Evolutionary conservation across 2,113 vertebrate genomes (phyloP).

Genomic region (Phyllostomus hastatus): DNA sequence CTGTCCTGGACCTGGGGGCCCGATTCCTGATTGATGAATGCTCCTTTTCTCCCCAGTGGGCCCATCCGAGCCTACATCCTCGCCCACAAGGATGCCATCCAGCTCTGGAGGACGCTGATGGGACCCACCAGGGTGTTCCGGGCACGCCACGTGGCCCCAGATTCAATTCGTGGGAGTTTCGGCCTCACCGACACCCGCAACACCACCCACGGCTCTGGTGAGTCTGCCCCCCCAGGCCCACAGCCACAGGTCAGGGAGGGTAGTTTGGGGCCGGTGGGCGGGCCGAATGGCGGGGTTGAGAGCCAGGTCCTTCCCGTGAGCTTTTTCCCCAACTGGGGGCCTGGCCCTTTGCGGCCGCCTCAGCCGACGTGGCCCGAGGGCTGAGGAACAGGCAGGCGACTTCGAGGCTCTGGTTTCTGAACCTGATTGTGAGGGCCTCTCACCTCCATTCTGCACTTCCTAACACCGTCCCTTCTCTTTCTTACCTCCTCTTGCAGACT

Average conservation of each 20-base stretch:
- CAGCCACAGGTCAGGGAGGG: not conserved
- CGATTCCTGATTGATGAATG: not conserved
- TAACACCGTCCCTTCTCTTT: not conserved
- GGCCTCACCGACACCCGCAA: constrained; percentile 97
- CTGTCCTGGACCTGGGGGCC: not conserved
- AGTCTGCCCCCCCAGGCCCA: not conserved
- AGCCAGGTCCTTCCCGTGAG: not conserved
- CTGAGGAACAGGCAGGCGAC: not conserved
- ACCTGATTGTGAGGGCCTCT: not conserved
- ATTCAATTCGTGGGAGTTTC: constrained; percentile 88
- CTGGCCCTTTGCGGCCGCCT: not conserved
- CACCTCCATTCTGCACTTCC: not conserved
- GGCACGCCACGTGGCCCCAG: constrained; percentile 85
- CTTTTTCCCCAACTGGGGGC: not conserved
- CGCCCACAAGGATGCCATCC: constrained; percentile 89
- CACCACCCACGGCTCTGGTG: constrained; percentile 96
- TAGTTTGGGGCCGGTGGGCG: not conserved
- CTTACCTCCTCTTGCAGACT: constrained; percentile 82
- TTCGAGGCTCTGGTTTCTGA: not conserved
- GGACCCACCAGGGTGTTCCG: constrained; percentile 95
- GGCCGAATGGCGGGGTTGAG: not conserved
- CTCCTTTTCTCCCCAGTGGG: constrained; percentile 81
- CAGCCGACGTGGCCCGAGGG: not conserved
- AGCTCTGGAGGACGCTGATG: constrained; percentile 92
- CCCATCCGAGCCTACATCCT: constrained; percentile 95